Percentiles rank a stretch among this genome's conserved stretches.
phyloP scores from a whole-genome alignment of 2,888 invertebrate species.

The Stenchaetothrips biformis region DNA sequence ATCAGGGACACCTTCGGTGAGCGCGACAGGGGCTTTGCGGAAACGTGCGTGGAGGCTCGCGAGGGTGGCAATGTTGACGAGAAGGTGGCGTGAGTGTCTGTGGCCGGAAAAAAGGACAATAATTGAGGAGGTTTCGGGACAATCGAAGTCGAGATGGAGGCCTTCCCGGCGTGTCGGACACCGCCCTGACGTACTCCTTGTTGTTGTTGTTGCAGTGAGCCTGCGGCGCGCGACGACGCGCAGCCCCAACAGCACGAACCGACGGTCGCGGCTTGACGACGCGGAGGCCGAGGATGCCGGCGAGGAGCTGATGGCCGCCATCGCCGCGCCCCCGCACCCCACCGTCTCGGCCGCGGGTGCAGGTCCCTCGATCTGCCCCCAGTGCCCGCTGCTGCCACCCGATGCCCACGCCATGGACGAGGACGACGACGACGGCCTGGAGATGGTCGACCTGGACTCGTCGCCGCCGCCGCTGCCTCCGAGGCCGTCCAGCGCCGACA shows the following conservation, averaged over 20 bases:
- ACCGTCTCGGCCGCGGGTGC: not conserved
- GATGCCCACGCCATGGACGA: not conserved
- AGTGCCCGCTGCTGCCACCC: not conserved
- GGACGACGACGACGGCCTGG: not conserved
- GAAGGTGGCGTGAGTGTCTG: not conserved
- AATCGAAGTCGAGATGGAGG: too few relatives aligned
- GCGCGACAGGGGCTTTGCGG: not conserved
- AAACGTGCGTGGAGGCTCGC: not conserved
- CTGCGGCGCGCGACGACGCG: not conserved
- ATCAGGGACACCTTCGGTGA: constrained; percentile 12
- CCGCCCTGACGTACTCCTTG: too few relatives aligned
- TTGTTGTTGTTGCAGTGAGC: constrained; percentile 5
- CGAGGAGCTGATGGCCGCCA: constrained; percentile 4
- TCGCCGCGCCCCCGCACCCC: not conserved
- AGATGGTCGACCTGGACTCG: not conserved
- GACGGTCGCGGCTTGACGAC: not conserved
- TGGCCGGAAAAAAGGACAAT: not conserved
- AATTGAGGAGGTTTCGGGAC: too few relatives aligned
- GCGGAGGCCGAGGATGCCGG: not conserved
- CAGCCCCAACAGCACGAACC: not conserved
- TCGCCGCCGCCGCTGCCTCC: not conserved
- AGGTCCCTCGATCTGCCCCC: not conserved
- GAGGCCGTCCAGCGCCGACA: not conserved
- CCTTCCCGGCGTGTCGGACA: too few relatives aligned
- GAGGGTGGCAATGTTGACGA: not conserved